A percentile compares a stretch with the other conserved stretches of the same genome.
Evolutionary conservation across 2,113 vertebrate species (phyloP).

Genomic region (Antechinus flavipes): DNA sequence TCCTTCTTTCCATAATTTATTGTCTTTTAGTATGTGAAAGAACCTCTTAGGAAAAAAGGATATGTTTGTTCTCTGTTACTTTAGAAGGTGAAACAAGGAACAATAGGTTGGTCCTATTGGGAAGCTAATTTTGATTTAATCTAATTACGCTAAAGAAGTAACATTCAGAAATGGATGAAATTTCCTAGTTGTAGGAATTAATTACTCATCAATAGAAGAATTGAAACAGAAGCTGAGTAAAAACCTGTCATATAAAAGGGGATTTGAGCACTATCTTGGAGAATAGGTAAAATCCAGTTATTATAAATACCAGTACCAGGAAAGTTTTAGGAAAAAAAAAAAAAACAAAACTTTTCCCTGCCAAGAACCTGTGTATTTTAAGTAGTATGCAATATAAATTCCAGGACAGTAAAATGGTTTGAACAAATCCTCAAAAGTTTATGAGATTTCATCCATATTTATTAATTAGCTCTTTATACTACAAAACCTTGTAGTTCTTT

Average conservation of each 20-base stretch:
- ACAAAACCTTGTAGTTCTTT: not conserved
- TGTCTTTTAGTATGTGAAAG: not conserved
- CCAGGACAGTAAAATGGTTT: not conserved
- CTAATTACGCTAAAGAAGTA: not conserved
- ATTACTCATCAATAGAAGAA: not conserved
- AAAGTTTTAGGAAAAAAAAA: not conserved
- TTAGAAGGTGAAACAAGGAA: not conserved
- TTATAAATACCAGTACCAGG: not conserved
- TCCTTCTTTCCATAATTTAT: not conserved
- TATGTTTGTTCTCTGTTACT: not conserved
- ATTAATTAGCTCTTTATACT: not conserved
- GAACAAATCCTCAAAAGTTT: not conserved
- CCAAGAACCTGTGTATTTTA: not conserved
- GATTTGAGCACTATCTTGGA: not conserved
- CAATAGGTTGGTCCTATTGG: not conserved
- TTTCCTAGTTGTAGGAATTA: not conserved
- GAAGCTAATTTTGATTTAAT: not conserved
- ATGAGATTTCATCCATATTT: not conserved
- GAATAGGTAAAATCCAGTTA: slow-evolving; percentile 2
- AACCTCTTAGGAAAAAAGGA: not conserved
- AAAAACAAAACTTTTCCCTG: not conserved
- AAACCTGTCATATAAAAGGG: not conserved
- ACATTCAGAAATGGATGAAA: not conserved
- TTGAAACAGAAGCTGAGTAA: not conserved
- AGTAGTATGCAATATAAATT: not conserved